Base-by-base conservation (phyloP, 2,888 invertebrate species). In the Caenorhabditis sp. region DNA sequence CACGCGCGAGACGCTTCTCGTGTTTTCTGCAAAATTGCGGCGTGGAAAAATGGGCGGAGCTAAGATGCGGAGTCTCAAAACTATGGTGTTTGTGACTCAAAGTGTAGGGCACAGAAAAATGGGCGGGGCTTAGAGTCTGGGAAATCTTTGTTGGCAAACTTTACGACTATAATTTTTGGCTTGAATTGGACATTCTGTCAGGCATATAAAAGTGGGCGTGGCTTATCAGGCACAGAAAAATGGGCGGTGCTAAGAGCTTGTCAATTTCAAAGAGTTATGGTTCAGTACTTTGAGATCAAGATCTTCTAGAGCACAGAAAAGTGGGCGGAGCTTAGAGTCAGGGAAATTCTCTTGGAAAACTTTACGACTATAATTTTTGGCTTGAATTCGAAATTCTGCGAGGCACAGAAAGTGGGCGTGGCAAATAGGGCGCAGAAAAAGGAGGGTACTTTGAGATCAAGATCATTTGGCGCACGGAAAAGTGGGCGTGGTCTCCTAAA, bases 1-100 rank as follows among this genome's bases (percentile, higher is more conserved):
- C 86, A 86, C 17, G 85, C 85, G 10, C 83, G 69, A 19, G 79
- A 83, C 5, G 86, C 84, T 76, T 86, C 86, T 17, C 86, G 80
- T 19, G 84, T 84, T 75, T 86, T 86, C 81, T 83, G 63, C 31
- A 68, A 62, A 21, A 36, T 23, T 23, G 43, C 24, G 23, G 63
- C 1, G 21, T 31, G 14, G 26, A 24, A 24, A 59, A 36, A 50
- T 19, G 50, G 50, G 17, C 50, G 50, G 3, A 14, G 19, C 19
- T 14, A 4, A 14, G 4, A 50, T 50, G 19, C 19, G n/a, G 3
- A 17, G n/a, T 14, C 50, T 50, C 50, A 50, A n/a, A 3, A 50
- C 50, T 50, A 19, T n/a, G n/a, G 31, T 36, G 37, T 54, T 3
- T 26, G 12, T 5, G 54, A n/a, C 24, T 26, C 54, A 54, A 54